These are phyloP conservation scores for Myopa testacea DNA, from an alignment of 2,888 invertebrate species.

Conservation along the genomic window DNA sequence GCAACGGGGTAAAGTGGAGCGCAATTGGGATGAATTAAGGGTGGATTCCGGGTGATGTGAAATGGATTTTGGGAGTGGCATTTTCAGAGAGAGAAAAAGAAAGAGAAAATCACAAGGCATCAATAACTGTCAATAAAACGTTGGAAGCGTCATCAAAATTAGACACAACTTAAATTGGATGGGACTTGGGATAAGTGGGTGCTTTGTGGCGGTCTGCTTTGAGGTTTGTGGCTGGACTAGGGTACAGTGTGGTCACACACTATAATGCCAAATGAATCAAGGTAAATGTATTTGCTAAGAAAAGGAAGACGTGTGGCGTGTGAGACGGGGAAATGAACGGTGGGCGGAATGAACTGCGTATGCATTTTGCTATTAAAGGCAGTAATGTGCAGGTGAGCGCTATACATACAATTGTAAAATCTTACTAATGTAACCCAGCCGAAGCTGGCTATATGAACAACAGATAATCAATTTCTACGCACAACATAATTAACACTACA, in stretches of 20 bases:
- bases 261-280: too few species aligned
- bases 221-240: too few species aligned
- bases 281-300: too few species aligned
- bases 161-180: background rate
- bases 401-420: background rate
- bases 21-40: background rate
- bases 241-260: too few species aligned
- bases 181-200: background rate
- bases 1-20: background rate
- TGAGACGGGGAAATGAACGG: too few species aligned
- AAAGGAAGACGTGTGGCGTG: too few species aligned
- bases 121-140: too few species aligned
- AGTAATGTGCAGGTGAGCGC: background rate
- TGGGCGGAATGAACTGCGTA: too few species aligned
- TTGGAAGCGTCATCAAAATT: too few species aligned
- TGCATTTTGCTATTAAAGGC: background rate
- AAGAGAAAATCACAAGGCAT: conserved; percentile 35
- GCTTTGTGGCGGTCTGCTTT: background rate
- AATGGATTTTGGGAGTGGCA: conserved; percentile 32
- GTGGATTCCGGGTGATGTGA: conserved; percentile 30
- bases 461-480: background rate
- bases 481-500: background rate
- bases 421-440: too few species aligned
- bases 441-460: too few species aligned
- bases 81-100: conserved; percentile 42